These are phyloP conservation scores for Trachymyrmex septentrionalis DNA, from an alignment of 1,140 invertebrate genomes.

Conservation along the genomic window DNA sequence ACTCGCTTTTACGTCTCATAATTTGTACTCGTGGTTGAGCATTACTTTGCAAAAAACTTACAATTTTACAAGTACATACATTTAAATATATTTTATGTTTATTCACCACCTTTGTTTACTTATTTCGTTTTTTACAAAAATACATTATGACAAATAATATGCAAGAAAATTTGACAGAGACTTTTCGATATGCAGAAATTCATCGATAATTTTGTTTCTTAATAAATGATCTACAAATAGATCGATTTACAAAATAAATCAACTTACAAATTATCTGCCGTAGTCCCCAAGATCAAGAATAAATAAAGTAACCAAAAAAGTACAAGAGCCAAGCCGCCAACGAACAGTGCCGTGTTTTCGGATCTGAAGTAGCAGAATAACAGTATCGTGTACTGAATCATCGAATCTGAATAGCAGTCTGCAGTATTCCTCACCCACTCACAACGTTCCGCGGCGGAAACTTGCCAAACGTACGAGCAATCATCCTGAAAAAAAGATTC, in stretches of 20 bases:
- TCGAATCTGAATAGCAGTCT: slow-evolving; percentile 78
- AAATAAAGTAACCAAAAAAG: slow-evolving; percentile 88
- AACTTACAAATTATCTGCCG: slow-evolving; percentile 89
- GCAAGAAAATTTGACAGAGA: not conserved
- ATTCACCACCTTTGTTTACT: not conserved
- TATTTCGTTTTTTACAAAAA: slow-evolving; percentile 4
- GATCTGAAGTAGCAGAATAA: slow-evolving; percentile 81
- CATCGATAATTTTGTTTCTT: not conserved
- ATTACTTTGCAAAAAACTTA: not conserved
- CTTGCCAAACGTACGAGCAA: slow-evolving; percentile 83
- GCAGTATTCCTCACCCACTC: slow-evolving; percentile 78
- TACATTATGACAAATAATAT: not conserved
- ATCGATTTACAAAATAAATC: not conserved
- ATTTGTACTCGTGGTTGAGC: not conserved
- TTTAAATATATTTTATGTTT: not conserved
- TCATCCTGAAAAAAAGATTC: slow-evolving; percentile 79
- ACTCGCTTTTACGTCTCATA: not conserved
- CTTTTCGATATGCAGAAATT: not conserved
- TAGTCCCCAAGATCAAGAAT: slow-evolving; percentile 88
- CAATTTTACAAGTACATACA: not conserved
- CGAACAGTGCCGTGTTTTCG: slow-evolving; percentile 74
- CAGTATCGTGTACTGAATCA: slow-evolving; percentile 79
- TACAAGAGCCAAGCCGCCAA: slow-evolving; percentile 73
- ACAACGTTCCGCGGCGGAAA: slow-evolving; percentile 78
- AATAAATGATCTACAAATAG: slow-evolving; percentile 3